Conservation (phyloP, 2,888 invertebrate genomes). For the Tromatobia lineatoria region DNA sequence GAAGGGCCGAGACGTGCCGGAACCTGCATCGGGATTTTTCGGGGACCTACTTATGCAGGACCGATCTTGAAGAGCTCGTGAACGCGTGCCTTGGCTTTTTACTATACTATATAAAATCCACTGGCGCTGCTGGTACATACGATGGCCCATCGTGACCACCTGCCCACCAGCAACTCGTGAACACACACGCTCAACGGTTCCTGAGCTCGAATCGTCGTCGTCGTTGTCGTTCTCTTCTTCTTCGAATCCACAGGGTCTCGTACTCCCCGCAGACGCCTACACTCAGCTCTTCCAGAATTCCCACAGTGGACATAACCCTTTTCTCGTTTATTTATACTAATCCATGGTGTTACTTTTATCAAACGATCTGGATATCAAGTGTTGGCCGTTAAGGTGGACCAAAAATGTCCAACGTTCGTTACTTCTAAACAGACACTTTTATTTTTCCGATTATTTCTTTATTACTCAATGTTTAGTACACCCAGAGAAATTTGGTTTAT, state of each 20-base stretch:
- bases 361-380: background rate
- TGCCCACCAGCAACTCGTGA: conserved; percentile 53
- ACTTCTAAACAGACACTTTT: too few relatives aligned
- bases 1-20: conserved; percentile 51
- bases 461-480: too few relatives aligned
- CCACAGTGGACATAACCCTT: conserved; percentile 16
- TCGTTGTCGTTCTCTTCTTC: conserved; percentile 3
- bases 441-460: too few relatives aligned
- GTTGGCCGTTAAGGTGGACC: too few relatives aligned
- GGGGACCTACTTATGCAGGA: conserved; percentile 75
- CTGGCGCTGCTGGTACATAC: conserved; percentile 29
- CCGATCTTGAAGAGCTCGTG: conserved; percentile 3
- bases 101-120: conserved; percentile 1
- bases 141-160: conserved; percentile 61
- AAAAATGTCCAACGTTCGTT: too few relatives aligned
- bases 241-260: conserved; percentile 1
- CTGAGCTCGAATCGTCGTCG: conserved; percentile 20
- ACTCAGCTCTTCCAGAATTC: conserved; percentile 63
- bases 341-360: background rate
- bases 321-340: background rate
- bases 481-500: too few relatives aligned
- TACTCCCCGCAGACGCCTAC: conserved; percentile 45
- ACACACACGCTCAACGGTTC: conserved; percentile 38
- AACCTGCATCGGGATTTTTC: conserved; percentile 71
- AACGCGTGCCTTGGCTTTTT: conserved; percentile 50